phyloP scores from a whole-genome alignment of 2,113 vertebrate genomes.

The Pangasianodon gigas region DNA sequence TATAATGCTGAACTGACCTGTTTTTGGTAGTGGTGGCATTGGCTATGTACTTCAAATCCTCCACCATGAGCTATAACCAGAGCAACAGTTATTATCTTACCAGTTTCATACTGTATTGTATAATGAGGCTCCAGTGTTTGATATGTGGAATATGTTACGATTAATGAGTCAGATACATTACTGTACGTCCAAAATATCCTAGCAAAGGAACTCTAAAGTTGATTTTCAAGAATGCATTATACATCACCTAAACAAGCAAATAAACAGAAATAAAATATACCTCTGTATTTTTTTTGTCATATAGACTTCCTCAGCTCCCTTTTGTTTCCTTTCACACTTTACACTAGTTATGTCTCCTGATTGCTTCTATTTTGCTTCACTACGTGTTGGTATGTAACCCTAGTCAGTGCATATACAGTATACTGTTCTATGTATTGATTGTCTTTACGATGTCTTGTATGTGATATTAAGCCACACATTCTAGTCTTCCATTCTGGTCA shows the following conservation, averaged over 20 bases:
- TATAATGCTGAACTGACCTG: constrained; percentile 25
- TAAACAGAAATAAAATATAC: neutral
- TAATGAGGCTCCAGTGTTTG: neutral
- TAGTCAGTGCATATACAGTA: neutral
- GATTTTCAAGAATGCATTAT: neutral
- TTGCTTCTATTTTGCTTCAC: neutral
- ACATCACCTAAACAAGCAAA: neutral
- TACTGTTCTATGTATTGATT: neutral
- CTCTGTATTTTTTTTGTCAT: no score
- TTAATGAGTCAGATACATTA: neutral
- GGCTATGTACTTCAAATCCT: neutral
- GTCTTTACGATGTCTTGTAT: neutral
- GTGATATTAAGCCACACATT: neutral
- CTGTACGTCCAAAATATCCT: neutral
- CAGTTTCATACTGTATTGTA: neutral
- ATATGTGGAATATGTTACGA: neutral
- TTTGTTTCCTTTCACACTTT: neutral
- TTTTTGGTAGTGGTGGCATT: constrained; percentile 22
- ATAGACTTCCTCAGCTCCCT: no score
- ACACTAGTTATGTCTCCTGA: neutral
- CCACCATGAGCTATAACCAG: neutral
- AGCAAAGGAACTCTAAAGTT: neutral
- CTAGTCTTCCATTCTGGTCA: neutral
- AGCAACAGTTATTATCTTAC: neutral
- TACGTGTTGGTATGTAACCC: neutral